Conservation (phyloP, 2,113 vertebrate genomes). For the Bubo blakistoni region DNA sequence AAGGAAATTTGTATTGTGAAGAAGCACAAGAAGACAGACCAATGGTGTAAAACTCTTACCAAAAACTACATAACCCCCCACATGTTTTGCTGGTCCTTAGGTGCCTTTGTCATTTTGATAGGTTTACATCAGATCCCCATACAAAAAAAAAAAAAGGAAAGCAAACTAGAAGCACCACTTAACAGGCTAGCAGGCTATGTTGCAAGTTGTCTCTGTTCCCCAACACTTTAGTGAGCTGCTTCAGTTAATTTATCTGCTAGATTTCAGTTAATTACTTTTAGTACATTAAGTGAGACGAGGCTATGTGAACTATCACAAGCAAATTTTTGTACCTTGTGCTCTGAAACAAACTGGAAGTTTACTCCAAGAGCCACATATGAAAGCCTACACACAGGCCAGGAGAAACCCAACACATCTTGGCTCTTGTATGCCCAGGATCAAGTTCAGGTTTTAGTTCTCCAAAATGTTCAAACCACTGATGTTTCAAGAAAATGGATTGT, state of each 20-base stretch:
- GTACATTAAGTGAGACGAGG: not conserved
- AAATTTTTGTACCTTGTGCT: not conserved
- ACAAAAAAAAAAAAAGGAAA: not conserved
- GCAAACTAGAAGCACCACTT: not conserved
- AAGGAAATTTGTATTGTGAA: not conserved
- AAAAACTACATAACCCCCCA: too few relatives aligned
- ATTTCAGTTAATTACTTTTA: not conserved
- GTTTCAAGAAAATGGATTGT: not conserved
- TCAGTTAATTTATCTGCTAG: not conserved
- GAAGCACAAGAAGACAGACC: not conserved
- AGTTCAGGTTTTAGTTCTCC: not conserved
- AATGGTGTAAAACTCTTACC: too few relatives aligned
- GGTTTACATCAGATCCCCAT: not conserved
- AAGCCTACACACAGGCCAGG: not conserved
- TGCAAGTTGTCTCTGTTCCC: not conserved
- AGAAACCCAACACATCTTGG: not conserved
- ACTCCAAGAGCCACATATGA: not conserved
- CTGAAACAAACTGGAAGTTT: not conserved
- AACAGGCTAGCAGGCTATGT: not conserved
- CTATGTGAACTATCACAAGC: not conserved
- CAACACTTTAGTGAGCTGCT: not conserved
- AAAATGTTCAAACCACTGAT: not conserved
- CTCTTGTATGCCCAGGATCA: not conserved
- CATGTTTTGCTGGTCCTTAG: not conserved
- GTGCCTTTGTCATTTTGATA: not conserved